These are phyloP conservation scores for Catocala sponsa DNA, from an alignment of 2,888 invertebrate species.

Conservation along the genomic window DNA sequence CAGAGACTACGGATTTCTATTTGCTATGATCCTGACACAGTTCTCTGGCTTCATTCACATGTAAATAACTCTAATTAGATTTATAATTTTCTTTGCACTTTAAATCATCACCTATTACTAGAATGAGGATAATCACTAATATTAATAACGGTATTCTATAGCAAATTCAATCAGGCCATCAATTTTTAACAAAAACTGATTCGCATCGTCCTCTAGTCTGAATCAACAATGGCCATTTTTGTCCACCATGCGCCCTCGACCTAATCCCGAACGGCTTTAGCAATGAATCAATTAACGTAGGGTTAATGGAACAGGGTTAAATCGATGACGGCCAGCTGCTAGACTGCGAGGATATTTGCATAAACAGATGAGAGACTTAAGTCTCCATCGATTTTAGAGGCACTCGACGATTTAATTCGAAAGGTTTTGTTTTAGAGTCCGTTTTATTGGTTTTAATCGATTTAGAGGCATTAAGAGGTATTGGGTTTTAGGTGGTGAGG, in stretches of 20 bases:
- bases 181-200: conserved; percentile 5
- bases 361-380: conserved; percentile 48
- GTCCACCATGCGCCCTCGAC: conserved; percentile 23
- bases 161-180: too few relatives aligned
- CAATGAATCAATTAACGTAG: conserved; percentile 48
- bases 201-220: neutral
- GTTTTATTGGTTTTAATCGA: conserved; percentile 30
- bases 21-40: too few relatives aligned
- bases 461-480: conserved; percentile 6
- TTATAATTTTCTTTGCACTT: too few relatives aligned
- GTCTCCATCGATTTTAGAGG: conserved; percentile 30
- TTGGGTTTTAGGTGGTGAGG: neutral
- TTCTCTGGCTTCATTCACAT: too few relatives aligned
- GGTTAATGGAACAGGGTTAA: conserved; percentile 50
- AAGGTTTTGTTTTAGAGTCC: conserved; percentile 23
- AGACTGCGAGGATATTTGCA: conserved; percentile 46
- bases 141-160: too few relatives aligned
- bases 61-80: too few relatives aligned
- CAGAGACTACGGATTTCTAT: too few relatives aligned
- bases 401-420: conserved; percentile 26
- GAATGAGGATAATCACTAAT: too few relatives aligned
- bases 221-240: conserved; percentile 25
- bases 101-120: too few relatives aligned
- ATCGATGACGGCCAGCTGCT: conserved; percentile 37
- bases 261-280: conserved; percentile 40